phyloP scores from a whole-genome alignment of 1,140 invertebrate species.

The Drosophila biarmipes region DNA sequence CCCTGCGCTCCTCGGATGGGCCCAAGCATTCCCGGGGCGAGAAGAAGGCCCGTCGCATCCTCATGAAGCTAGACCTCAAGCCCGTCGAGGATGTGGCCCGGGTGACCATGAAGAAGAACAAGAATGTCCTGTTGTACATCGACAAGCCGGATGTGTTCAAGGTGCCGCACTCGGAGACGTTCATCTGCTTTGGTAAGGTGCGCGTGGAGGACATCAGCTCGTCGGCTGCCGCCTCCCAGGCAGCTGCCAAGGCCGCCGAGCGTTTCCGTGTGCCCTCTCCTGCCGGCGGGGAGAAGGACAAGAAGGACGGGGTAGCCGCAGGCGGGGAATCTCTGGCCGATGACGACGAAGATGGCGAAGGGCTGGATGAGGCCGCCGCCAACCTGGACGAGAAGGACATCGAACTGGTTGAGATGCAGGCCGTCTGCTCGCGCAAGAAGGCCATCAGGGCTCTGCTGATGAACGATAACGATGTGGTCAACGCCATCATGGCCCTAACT shows the following conservation, averaged over 20 bases:
- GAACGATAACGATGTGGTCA: slow-evolving; percentile 66
- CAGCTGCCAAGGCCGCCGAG: slow-evolving; percentile 29
- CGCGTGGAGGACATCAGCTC: slow-evolving; percentile 48
- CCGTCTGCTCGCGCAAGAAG: slow-evolving; percentile 48
- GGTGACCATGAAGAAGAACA: slow-evolving; percentile 62
- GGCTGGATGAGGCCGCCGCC: slow-evolving; percentile 1
- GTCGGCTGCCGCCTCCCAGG: slow-evolving; percentile 43
- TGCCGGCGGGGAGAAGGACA: neutral
- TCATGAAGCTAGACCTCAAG: slow-evolving; percentile 60
- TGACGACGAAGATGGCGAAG: slow-evolving; percentile 9
- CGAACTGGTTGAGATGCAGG: slow-evolving; percentile 64
- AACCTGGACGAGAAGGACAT: slow-evolving; percentile 59
- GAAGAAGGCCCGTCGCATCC: slow-evolving; percentile 65
- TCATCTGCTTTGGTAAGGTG: slow-evolving; percentile 56
- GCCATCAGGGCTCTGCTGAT: slow-evolving; percentile 56
- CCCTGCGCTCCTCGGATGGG: neutral
- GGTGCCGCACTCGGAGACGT: slow-evolving; percentile 37
- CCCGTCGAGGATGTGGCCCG: slow-evolving; percentile 42
- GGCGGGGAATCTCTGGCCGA: neutral
- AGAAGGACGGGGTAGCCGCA: neutral
- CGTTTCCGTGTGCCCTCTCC: slow-evolving; percentile 4
- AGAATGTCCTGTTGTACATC: slow-evolving; percentile 59
- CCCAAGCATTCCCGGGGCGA: slow-evolving; percentile 53
- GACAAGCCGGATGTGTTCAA: slow-evolving; percentile 57
- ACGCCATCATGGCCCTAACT: slow-evolving; percentile 70